These are phyloP conservation scores for Hyperoplus immaculatus DNA, from an alignment of 2,797 vertebrate species.

Conservation along the genomic window DNA sequence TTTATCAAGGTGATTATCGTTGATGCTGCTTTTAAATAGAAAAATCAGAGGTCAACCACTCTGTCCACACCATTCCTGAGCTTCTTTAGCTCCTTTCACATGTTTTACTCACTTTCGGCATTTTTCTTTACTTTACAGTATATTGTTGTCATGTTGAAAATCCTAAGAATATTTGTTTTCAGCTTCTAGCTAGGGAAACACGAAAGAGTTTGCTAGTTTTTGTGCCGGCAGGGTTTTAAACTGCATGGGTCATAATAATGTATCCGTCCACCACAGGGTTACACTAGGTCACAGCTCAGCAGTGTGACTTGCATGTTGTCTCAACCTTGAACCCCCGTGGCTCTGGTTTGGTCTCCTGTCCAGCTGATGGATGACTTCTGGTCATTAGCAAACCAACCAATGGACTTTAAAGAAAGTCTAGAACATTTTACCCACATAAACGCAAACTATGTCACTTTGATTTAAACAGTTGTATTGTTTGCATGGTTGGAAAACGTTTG, in stretches of 20 bases:
- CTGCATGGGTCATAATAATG: not conserved
- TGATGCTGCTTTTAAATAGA: not conserved
- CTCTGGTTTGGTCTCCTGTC: constrained; percentile 24
- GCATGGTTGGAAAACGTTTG: not conserved
- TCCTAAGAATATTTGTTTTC: too few relatives aligned
- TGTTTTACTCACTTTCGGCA: too few relatives aligned
- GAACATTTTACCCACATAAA: not conserved
- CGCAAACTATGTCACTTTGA: not conserved
- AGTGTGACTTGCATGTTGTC: not conserved
- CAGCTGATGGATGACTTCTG: constrained; percentile 41
- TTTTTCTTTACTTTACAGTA: too few relatives aligned
- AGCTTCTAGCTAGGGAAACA: too few relatives aligned
- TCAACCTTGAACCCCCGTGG: constrained; percentile 47
- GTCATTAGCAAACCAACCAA: constrained; percentile 19
- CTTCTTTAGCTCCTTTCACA: too few relatives aligned
- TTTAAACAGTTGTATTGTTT: not conserved
- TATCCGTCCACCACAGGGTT: not conserved
- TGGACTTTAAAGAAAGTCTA: constrained; percentile 33
- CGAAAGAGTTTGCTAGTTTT: too few relatives aligned
- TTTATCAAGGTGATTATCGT: not conserved
- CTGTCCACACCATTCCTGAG: too few relatives aligned
- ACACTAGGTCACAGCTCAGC: constrained; percentile 9
- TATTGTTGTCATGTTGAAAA: too few relatives aligned
- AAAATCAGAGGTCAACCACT: too few relatives aligned
- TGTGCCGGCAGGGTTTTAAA: not conserved